Evolutionary conservation across 1,140 invertebrate genomes (phyloP).

Genomic region (Pseudomyrmex dendroicus): DNA sequence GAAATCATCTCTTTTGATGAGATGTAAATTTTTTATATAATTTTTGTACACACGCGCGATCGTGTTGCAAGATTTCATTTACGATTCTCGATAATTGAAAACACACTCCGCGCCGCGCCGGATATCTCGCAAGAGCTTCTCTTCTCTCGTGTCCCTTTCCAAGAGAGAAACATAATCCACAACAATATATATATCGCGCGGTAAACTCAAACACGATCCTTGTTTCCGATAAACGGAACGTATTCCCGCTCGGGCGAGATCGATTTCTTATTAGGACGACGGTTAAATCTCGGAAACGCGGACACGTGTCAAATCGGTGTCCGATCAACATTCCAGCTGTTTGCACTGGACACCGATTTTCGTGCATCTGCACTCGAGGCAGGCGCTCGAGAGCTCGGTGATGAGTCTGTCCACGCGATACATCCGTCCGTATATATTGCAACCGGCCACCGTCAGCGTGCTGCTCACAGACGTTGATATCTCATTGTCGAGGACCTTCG

Average conservation of each 20-base stretch:
- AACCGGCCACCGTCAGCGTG: constrained; percentile 92
- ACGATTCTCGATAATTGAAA: too few relatives aligned
- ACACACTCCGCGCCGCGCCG: too few relatives aligned
- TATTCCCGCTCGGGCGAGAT: background rate
- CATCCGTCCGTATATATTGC: constrained; percentile 96
- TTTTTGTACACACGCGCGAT: too few relatives aligned
- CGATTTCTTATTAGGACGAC: background rate
- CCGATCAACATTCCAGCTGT: constrained; percentile 88
- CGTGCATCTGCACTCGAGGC: constrained; percentile 94
- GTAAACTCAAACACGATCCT: too few relatives aligned
- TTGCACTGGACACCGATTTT: constrained; percentile 94
- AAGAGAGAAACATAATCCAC: too few relatives aligned
- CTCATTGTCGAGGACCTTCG: constrained; percentile 70
- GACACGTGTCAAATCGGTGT: background rate
- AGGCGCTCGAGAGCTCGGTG: constrained; percentile 92
- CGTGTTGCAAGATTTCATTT: too few relatives aligned
- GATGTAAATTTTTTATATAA: too few relatives aligned
- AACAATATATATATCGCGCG: too few relatives aligned
- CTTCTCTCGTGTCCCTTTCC: too few relatives aligned
- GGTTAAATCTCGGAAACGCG: background rate
- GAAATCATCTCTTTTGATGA: too few relatives aligned
- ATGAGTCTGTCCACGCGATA: constrained; percentile 94
- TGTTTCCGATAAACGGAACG: too few relatives aligned
- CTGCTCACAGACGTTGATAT: constrained; percentile 80
- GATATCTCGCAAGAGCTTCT: too few relatives aligned